A percentile compares a stretch with the other conserved stretches of the same genome.
Conservation (phyloP, 2,797 vertebrate species). For the Tokudaia muenninki region DNA sequence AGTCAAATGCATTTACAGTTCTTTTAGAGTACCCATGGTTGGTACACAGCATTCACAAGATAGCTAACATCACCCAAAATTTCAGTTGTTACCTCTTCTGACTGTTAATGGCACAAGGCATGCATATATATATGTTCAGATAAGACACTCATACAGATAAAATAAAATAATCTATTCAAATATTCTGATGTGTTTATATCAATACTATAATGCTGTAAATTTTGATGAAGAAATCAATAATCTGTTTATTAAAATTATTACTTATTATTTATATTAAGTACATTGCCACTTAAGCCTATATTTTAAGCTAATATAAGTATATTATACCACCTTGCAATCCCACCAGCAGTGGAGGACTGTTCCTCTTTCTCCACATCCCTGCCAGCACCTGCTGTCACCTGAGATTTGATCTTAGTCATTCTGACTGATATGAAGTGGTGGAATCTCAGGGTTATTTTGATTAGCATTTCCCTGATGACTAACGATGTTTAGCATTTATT, state of each 20-base stretch:
- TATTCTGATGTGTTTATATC: background rate
- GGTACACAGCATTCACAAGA: background rate
- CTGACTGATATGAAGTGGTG: no score
- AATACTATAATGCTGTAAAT: background rate
- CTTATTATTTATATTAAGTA: background rate
- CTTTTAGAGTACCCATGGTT: background rate
- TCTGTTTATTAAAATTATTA: background rate
- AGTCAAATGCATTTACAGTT: background rate
- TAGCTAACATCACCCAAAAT: background rate
- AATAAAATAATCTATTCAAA: background rate
- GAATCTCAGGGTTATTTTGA: no score
- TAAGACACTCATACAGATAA: background rate
- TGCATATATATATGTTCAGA: background rate
- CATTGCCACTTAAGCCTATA: background rate
- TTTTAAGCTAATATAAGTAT: background rate
- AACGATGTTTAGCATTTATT: no score
- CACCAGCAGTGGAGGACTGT: no score
- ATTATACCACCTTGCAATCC: no score
- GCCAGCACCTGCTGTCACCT: no score
- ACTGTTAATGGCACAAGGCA: background rate
- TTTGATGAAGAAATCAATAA: background rate
- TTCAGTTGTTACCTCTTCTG: background rate
- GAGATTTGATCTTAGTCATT: no score
- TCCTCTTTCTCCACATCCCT: no score
- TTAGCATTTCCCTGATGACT: no score